These are phyloP conservation scores for Meloe dianella DNA, from an alignment of 2,888 invertebrate genomes.

Conservation along the genomic window DNA sequence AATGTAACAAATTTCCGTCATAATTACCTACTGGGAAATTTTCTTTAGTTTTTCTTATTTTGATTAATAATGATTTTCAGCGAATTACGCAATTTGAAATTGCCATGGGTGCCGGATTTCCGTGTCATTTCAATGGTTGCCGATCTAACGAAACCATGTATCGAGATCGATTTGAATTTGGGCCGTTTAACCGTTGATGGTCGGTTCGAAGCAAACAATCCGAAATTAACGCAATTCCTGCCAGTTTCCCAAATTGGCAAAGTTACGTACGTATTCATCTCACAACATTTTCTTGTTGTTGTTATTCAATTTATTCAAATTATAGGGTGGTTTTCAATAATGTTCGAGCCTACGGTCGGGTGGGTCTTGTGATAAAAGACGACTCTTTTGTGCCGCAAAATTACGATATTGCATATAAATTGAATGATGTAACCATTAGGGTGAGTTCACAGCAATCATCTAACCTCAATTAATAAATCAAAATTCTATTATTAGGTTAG, in stretches of 20 bases:
- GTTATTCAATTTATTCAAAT: background rate
- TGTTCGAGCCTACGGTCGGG: constrained; percentile 63
- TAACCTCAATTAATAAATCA: background rate
- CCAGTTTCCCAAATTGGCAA: constrained; percentile 53
- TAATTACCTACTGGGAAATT: no score
- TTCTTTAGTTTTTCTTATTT: background rate
- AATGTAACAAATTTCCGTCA: constrained; percentile 61
- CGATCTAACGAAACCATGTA: constrained; percentile 49
- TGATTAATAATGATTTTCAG: constrained; percentile 43
- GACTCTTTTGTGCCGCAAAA: constrained; percentile 66
- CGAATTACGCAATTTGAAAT: constrained; percentile 51
- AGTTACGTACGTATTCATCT: constrained; percentile 47
- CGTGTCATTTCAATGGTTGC: constrained; percentile 50
- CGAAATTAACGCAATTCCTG: constrained; percentile 50
- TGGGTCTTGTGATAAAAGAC: constrained; percentile 64
- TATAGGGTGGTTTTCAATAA: constrained; percentile 63
- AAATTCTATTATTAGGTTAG: constrained; percentile 44
- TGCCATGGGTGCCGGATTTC: constrained; percentile 54
- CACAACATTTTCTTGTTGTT: background rate
- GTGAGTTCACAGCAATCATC: constrained; percentile 52
- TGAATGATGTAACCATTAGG: constrained; percentile 64
- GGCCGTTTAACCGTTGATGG: constrained; percentile 54
- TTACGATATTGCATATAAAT: constrained; percentile 63
- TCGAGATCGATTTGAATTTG: constrained; percentile 50
- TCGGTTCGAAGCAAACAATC: constrained; percentile 53